Evolutionary conservation across 2,797 vertebrate species (phyloP).

Genomic region (Neosilurus hyrtlii): DNA sequence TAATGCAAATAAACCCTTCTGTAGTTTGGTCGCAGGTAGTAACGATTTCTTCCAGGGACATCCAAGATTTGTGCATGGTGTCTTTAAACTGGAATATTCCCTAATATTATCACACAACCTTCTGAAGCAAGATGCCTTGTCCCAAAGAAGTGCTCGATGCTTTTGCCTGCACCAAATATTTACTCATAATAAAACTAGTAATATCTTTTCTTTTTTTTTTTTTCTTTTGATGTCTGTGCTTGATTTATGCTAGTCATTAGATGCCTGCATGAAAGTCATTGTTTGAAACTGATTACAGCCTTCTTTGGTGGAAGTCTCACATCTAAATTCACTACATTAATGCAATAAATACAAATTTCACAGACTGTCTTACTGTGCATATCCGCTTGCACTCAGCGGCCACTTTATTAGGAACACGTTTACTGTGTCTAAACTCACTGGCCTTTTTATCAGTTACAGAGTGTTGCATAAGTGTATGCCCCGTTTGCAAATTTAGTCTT

Average conservation of each 20-base stretch:
- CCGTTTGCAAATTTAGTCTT: neutral
- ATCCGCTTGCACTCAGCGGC: neutral
- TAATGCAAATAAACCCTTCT: neutral
- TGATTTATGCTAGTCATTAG: constrained; percentile 14
- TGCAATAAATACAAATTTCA: neutral
- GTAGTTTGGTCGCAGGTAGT: neutral
- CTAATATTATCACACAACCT: neutral
- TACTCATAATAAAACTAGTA: neutral
- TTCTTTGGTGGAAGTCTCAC: constrained; percentile 11
- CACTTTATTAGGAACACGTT: neutral
- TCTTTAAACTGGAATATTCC: neutral
- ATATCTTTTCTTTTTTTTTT: neutral
- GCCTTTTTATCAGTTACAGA: neutral
- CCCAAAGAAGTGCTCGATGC: constrained; percentile 2
- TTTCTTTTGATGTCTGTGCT: neutral
- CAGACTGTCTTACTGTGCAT: neutral
- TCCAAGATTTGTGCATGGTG: neutral
- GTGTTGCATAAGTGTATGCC: neutral
- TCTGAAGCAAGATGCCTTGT: neutral
- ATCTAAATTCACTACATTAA: neutral
- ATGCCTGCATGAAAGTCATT: neutral
- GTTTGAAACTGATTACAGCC: constrained; percentile 6
- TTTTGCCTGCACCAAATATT: constrained; percentile 14
- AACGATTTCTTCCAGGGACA: neutral
- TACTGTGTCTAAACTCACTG: neutral